phyloP scores from a whole-genome alignment of 1,140 invertebrate species.

The Drosophila yakuba region DNA sequence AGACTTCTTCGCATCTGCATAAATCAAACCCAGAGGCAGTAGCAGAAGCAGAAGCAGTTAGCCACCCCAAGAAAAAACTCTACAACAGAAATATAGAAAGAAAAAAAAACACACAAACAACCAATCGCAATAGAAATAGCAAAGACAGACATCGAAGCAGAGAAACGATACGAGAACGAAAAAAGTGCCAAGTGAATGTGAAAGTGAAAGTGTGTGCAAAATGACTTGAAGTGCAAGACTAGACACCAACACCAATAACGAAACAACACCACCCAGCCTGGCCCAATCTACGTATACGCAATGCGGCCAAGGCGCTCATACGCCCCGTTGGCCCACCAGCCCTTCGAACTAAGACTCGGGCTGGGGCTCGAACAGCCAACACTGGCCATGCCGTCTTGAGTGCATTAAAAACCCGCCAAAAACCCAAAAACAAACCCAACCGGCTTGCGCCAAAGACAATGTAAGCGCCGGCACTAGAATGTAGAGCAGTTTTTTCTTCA shows the following conservation, averaged over 20 bases:
- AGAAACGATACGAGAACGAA: slow-evolving; percentile 5
- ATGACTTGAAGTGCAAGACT: slow-evolving; percentile 72
- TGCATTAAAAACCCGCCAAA: slow-evolving; percentile 27
- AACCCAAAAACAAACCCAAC: slow-evolving; percentile 7
- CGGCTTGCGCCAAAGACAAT: slow-evolving; percentile 67
- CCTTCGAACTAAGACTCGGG: slow-evolving; percentile 32
- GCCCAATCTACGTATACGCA: slow-evolving; percentile 16
- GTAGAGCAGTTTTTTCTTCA: slow-evolving; percentile 74
- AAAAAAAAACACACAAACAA: too few species aligned
- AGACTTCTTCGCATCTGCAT: slow-evolving; percentile 72
- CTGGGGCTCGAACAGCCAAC: slow-evolving; percentile 27
- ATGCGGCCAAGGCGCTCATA: slow-evolving; percentile 32
- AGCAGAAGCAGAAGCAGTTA: slow-evolving; percentile 22
- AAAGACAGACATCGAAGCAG: slow-evolving; percentile 21
- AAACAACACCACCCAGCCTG: slow-evolving; percentile 1
- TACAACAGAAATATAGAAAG: slow-evolving; percentile 5
- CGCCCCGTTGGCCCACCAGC: slow-evolving; percentile 32
- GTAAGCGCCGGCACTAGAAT: slow-evolving; percentile 75
- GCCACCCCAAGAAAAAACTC: slow-evolving; percentile 37
- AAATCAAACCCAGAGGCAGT: slow-evolving; percentile 61
- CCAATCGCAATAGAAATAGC: not conserved
- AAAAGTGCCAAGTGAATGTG: slow-evolving; percentile 68
- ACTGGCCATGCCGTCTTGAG: slow-evolving; percentile 67
- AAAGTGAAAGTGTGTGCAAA: slow-evolving; percentile 59
- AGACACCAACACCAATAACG: slow-evolving; percentile 12